Percentiles rank a stretch among this genome's conserved stretches.
Evolutionary conservation across 2,888 invertebrate genomes (phyloP).

Genomic region (Tortrix viridana): DNA sequence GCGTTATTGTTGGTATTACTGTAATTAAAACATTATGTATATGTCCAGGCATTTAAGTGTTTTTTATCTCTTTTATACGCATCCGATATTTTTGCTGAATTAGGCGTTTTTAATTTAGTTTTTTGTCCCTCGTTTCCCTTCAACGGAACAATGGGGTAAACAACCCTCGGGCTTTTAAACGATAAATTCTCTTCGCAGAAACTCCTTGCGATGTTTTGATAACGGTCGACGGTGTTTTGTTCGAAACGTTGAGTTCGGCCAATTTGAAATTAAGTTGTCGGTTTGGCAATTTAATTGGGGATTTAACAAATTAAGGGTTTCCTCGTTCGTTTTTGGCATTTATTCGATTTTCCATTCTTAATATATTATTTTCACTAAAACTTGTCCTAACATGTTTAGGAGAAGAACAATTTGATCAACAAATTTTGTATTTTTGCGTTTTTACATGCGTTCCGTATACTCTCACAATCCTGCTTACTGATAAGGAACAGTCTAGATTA

Average conservation of each 20-base stretch:
- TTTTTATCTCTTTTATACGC: not conserved
- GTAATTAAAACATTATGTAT: constrained; percentile 6
- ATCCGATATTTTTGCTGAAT: not conserved
- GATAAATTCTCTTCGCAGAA: constrained; percentile 62
- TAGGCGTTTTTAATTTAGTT: constrained; percentile 43
- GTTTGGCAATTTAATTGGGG: constrained; percentile 2
- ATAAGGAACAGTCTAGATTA: constrained; percentile 31
- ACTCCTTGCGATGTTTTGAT: constrained; percentile 61
- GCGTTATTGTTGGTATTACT: constrained; percentile 9
- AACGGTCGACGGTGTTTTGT: constrained; percentile 49
- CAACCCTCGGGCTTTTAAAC: constrained; percentile 61
- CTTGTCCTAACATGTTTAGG: too few relatives aligned
- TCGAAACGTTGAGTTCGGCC: constrained; percentile 22
- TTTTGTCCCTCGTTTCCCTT: constrained; percentile 52
- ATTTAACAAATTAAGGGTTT: too few relatives aligned
- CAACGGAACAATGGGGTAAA: constrained; percentile 64
- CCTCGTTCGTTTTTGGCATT: too few relatives aligned
- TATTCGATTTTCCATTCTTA: too few relatives aligned
- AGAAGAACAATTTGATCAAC: too few relatives aligned
- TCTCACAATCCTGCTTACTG: constrained; percentile 5
- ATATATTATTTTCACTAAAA: too few relatives aligned
- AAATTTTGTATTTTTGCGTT: too few relatives aligned
- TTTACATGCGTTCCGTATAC: too few relatives aligned
- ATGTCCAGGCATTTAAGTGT: not conserved
- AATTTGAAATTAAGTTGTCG: constrained; percentile 15